Evolutionary conservation across 2,888 invertebrate genomes (phyloP).

Genomic region (Spisula solida): DNA sequence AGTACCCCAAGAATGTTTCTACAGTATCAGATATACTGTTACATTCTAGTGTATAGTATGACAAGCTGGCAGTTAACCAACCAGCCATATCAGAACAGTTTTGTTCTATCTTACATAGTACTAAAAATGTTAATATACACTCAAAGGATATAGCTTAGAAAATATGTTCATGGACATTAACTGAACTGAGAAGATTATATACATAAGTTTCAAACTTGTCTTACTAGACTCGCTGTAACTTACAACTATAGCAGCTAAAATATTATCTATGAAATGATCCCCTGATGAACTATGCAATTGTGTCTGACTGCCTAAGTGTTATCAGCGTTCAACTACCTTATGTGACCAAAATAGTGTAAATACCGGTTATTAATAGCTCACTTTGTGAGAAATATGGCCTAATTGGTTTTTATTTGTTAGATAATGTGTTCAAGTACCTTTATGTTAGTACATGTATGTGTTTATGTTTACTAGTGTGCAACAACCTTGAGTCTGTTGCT

Average conservation of each 20-base stretch:
- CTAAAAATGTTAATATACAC: too few relatives aligned
- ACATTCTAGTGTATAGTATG: too few relatives aligned
- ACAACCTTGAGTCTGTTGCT: too few relatives aligned
- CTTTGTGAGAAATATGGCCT: too few relatives aligned
- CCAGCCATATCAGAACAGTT: too few relatives aligned
- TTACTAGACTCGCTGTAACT: neutral
- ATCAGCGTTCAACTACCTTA: neutral
- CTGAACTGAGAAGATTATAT: neutral
- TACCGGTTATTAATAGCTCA: too few relatives aligned
- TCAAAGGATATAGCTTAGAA: neutral
- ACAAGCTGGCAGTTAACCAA: too few relatives aligned
- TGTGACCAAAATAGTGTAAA: neutral
- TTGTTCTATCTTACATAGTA: too few relatives aligned
- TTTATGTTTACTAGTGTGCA: too few relatives aligned
- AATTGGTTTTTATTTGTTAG: too few relatives aligned
- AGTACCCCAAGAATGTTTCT: neutral
- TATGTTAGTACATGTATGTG: too few relatives aligned
- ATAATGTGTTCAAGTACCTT: too few relatives aligned
- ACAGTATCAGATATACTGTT: neutral
- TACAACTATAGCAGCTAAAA: neutral
- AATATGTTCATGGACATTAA: neutral
- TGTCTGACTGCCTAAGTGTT: neutral
- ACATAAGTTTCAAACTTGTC: neutral
- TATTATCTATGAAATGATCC: neutral
- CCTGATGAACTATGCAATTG: neutral